Percentiles rank a stretch among this genome's conserved stretches.
These are phyloP conservation scores for Lepidocolaptes lacrymiger DNA, from an alignment of 2,797 vertebrate species.

Conservation along the genomic window DNA sequence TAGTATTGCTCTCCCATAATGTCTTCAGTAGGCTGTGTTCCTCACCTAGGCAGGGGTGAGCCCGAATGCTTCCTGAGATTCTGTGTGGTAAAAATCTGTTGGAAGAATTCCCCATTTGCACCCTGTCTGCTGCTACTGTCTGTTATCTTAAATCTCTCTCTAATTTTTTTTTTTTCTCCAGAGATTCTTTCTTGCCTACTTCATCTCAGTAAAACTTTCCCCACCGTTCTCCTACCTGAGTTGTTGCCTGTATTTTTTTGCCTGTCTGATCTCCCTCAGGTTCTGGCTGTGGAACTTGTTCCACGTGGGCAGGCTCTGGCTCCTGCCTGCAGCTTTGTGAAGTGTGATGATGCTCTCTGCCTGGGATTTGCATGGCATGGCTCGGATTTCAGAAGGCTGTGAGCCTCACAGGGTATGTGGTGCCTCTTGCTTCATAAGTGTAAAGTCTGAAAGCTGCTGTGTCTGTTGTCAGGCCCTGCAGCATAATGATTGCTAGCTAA, in stretches of 20 bases:
- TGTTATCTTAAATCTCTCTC: constrained; percentile 10
- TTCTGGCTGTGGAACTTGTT: not conserved
- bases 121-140: not conserved
- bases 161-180: not conserved
- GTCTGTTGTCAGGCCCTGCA: not conserved
- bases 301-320: not conserved
- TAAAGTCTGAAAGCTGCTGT: not conserved
- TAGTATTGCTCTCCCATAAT: not conserved
- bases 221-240: not conserved
- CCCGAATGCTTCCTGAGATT: not conserved
- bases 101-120: not conserved
- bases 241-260: not conserved
- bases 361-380: not conserved
- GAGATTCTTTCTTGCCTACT: constrained; percentile 43
- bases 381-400: not conserved
- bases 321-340: not conserved
- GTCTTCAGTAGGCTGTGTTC: not conserved
- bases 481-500: not conserved
- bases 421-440: not conserved
- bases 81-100: not conserved
- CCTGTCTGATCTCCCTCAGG: not conserved
- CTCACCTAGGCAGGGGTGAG: not conserved
- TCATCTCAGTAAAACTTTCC: not conserved
- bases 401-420: not conserved
- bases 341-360: not conserved